phyloP scores from a whole-genome alignment of 2,797 vertebrate genomes.

The Phyllotis vaccarum region DNA sequence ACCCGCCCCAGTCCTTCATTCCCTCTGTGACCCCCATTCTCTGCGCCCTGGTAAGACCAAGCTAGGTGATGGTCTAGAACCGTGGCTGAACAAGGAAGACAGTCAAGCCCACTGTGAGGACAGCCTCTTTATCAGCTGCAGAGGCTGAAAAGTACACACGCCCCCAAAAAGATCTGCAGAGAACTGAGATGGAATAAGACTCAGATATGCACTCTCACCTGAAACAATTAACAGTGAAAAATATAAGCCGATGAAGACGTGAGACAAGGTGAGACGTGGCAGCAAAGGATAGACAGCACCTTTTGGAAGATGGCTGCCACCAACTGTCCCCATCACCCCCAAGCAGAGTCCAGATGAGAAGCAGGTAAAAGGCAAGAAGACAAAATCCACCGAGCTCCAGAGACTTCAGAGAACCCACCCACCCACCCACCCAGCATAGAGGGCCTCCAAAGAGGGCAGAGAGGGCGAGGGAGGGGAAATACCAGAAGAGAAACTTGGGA shows the following conservation, averaged over 20 bases:
- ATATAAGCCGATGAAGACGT: not conserved
- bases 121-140: not conserved
- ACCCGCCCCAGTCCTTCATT: too few relatives aligned
- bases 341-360: not conserved
- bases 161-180: not conserved
- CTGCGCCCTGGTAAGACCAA: not conserved
- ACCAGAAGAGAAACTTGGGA: not conserved
- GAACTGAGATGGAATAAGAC: not conserved
- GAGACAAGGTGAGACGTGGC: fast-evolving
- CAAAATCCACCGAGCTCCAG: not conserved
- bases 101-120: not conserved
- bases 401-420: too few relatives aligned
- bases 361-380: too few relatives aligned
- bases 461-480: too few relatives aligned
- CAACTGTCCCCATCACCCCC: not conserved
- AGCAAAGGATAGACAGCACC: not conserved
- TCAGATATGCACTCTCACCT: not conserved
- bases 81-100: too few relatives aligned
- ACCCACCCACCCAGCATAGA: not conserved
- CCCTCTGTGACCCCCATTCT: not conserved
- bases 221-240: not conserved
- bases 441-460: not conserved
- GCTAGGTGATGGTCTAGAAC: not conserved
- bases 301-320: not conserved
- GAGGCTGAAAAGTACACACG: not conserved